Percentiles rank a stretch among this genome's conserved stretches.
phyloP scores from a whole-genome alignment of 2,888 invertebrate genomes.

The Rugalucina vietnamica region DNA sequence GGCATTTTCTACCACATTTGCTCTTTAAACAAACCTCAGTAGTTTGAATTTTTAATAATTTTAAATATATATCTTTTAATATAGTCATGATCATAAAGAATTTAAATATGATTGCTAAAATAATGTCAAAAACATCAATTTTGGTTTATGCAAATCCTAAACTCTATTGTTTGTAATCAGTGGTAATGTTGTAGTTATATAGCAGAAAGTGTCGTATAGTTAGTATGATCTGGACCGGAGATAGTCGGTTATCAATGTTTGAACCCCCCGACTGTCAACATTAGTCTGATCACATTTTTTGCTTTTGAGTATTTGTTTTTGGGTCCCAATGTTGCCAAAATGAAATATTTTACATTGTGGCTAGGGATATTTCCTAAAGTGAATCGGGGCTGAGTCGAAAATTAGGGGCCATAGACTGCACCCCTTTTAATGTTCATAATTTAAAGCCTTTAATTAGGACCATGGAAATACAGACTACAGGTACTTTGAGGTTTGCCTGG shows the following conservation, averaged over 20 bases:
- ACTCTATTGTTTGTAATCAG: background rate
- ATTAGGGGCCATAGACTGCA: too few relatives aligned
- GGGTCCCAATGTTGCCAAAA: too few relatives aligned
- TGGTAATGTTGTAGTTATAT: background rate
- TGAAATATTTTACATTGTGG: too few relatives aligned
- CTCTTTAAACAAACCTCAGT: too few relatives aligned
- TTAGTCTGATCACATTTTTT: background rate
- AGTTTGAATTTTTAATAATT: background rate
- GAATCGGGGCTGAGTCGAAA: too few relatives aligned
- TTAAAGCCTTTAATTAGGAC: too few relatives aligned
- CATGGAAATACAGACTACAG: too few relatives aligned
- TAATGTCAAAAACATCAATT: background rate
- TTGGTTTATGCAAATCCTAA: background rate
- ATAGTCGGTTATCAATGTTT: background rate
- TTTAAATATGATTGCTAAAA: background rate
- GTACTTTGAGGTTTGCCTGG: too few relatives aligned
- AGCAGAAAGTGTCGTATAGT: background rate
- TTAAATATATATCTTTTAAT: background rate
- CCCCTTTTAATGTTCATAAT: too few relatives aligned
- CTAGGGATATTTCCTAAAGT: too few relatives aligned
- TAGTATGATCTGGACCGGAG: background rate
- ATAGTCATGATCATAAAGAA: background rate
- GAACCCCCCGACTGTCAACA: background rate
- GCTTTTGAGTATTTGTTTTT: too few relatives aligned
- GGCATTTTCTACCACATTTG: too few relatives aligned